Percentiles rank a stretch among this genome's conserved stretches.
phyloP scores from a whole-genome alignment of 2,888 invertebrate species.

The Ochropleura leucogaster region DNA sequence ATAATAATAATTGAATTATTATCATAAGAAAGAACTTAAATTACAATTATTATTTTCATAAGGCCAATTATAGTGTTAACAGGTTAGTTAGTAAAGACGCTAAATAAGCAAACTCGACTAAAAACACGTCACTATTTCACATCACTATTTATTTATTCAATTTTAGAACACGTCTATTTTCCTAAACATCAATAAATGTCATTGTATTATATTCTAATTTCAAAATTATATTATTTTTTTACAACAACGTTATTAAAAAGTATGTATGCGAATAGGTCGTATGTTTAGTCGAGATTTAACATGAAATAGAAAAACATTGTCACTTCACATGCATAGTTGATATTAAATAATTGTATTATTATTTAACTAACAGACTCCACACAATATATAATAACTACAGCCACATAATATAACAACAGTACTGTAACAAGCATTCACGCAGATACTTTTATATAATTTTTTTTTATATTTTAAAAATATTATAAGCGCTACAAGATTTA shows the following conservation, averaged over 20 bases:
- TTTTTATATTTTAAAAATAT: slow-evolving; percentile 48
- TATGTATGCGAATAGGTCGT: slow-evolving; percentile 19
- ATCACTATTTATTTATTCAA: slow-evolving; percentile 31
- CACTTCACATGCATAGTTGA: slow-evolving; percentile 46
- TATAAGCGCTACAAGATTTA: slow-evolving; percentile 60
- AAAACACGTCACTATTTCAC: slow-evolving; percentile 43
- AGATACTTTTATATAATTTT: slow-evolving; percentile 47
- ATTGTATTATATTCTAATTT: slow-evolving; percentile 39
- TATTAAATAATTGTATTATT: slow-evolving; percentile 32
- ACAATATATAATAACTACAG: slow-evolving; percentile 41
- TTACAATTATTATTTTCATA: slow-evolving; percentile 61
- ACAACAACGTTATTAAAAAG: slow-evolving; percentile 27
- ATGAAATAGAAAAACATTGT: slow-evolving; percentile 52
- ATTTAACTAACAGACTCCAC: slow-evolving; percentile 34
- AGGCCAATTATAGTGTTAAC: slow-evolving; percentile 70
- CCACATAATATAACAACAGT: slow-evolving; percentile 50
- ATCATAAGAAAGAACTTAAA: slow-evolving; percentile 64
- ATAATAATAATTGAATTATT: slow-evolving; percentile 71
- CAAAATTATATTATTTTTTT: slow-evolving; percentile 49
- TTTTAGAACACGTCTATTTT: slow-evolving; percentile 43
- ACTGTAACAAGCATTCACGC: slow-evolving; percentile 56
- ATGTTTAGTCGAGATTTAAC: slow-evolving; percentile 57
- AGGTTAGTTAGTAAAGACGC: slow-evolving; percentile 26
- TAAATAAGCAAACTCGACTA: slow-evolving; percentile 58
- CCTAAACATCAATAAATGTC: slow-evolving; percentile 51